A percentile compares a stretch with the other conserved stretches of the same genome.
phyloP scores from a whole-genome alignment of 2,113 vertebrate species.

The Mungos mungo region DNA sequence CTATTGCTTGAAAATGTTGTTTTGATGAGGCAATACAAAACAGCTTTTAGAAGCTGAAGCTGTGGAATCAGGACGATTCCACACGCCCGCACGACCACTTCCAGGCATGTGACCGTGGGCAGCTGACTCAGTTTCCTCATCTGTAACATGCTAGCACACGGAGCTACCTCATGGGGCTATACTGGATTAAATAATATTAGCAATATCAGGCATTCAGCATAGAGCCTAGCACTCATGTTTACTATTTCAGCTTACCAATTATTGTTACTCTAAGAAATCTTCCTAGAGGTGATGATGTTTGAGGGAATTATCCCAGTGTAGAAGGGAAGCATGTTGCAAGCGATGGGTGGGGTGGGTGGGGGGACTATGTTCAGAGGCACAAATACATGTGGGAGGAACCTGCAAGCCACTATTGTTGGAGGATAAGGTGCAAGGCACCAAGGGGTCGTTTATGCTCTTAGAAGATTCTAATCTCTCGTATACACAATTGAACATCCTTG shows the following conservation, averaged over 20 bases:
- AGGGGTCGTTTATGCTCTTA: background rate
- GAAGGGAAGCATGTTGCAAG: background rate
- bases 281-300: background rate
- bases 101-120: accelerated
- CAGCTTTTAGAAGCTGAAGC: background rate
- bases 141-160: background rate
- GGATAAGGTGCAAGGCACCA: accelerated
- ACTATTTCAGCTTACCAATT: background rate
- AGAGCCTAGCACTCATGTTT: background rate
- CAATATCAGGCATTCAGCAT: background rate
- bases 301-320: background rate
- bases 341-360: accelerated
- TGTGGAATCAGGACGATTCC: background rate
- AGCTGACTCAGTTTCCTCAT: background rate
- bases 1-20: background rate
- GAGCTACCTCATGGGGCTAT: background rate
- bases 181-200: background rate
- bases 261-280: background rate
- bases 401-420: background rate
- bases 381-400: too few species aligned
- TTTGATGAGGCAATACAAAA: background rate
- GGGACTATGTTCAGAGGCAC: background rate
- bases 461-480: background rate
- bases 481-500: background rate
- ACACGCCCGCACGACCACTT: background rate